Conservation (phyloP, 1,140 invertebrate species). For the Triops longicaudatus region DNA sequence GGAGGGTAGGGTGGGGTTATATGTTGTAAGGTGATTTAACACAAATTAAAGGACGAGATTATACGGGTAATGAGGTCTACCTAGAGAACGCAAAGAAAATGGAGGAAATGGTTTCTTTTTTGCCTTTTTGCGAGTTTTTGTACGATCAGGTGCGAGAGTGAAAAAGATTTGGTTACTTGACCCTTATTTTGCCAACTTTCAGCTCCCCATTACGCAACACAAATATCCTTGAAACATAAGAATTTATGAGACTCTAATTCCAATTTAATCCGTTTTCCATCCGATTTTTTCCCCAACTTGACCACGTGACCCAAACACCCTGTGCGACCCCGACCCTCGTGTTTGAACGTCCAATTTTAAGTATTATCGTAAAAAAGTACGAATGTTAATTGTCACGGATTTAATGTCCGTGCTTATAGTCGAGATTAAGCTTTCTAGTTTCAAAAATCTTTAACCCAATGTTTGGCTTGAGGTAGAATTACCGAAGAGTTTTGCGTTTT, state of each 20-base stretch:
- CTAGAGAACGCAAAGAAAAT: background rate
- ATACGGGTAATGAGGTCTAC: background rate
- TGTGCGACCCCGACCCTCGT: no score
- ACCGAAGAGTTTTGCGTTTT: background rate
- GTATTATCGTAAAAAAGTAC: background rate
- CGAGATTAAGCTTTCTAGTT: no score
- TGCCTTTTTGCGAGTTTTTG: background rate
- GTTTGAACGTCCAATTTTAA: no score
- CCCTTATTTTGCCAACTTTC: background rate
- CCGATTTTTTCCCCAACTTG: no score
- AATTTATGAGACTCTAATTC: no score
- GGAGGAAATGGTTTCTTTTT: background rate
- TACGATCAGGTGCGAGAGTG: slow-evolving; percentile 11
- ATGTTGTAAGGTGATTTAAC: no score
- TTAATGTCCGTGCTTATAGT: background rate
- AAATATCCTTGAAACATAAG: no score
- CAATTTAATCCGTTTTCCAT: no score
- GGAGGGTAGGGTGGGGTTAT: no score
- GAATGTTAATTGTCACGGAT: background rate
- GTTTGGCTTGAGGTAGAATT: slow-evolving; percentile 1
- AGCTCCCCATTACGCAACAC: background rate
- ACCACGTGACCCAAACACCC: no score
- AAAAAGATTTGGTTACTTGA: background rate
- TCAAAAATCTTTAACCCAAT: background rate
- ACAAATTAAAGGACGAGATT: no score